These are phyloP conservation scores for Arrhopalites spinosus DNA, from an alignment of 2,888 invertebrate species.

Conservation along the genomic window DNA sequence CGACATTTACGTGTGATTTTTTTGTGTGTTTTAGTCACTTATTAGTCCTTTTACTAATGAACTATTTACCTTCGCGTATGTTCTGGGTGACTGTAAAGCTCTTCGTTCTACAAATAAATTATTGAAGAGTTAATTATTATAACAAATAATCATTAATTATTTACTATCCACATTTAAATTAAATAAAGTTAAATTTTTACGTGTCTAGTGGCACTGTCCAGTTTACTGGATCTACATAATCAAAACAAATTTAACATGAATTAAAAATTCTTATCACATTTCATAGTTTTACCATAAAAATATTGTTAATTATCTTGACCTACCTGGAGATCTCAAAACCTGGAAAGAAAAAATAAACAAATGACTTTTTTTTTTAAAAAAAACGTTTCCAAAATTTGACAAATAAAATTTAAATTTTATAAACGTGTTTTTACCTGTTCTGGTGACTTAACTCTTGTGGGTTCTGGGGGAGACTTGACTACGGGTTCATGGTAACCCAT, in stretches of 20 bases:
- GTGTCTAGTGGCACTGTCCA: conserved; percentile 94
- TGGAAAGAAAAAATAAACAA: conserved; percentile 61
- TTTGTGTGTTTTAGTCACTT: not conserved
- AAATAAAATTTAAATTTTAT: no score
- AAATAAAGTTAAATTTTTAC: no score
- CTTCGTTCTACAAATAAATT: no score
- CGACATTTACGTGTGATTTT: conserved; percentile 3
- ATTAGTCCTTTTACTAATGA: not conserved
- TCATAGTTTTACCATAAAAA: no score
- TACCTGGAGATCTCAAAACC: conserved; percentile 83
- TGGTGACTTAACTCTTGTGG: conserved; percentile 89
- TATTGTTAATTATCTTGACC: no score
- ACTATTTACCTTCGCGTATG: conserved; percentile 63
- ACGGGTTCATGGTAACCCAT: conserved; percentile 66
- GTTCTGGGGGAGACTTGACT: conserved; percentile 90
- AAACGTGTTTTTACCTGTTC: conserved; percentile 66
- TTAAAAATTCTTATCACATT: no score
- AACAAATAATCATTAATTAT: no score
- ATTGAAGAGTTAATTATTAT: no score
- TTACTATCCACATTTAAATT: no score
- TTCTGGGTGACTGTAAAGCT: conserved; percentile 92
- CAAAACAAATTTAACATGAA: no score
- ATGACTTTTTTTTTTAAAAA: not conserved
- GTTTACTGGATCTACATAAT: conserved; percentile 90
- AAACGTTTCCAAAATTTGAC: not conserved